Conservation (phyloP, 1,140 invertebrate genomes). For the Drosophila bocqueti region DNA sequence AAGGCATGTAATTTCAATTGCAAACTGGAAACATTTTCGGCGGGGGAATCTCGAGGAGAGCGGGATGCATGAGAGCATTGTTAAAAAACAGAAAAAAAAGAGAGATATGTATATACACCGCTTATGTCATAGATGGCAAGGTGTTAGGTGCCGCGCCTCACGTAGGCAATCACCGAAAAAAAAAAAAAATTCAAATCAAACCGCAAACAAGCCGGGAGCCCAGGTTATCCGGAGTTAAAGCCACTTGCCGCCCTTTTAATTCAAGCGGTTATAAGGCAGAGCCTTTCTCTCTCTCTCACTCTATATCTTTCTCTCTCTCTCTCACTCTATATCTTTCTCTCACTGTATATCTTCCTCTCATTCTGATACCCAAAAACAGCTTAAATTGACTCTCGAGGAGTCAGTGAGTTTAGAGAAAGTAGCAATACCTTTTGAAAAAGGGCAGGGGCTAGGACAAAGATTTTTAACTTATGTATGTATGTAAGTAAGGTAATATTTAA, state of each 20-base stretch:
- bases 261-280: conserved; percentile 3
- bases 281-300: conserved; percentile 5
- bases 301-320: neutral
- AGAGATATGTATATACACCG: conserved; percentile 8
- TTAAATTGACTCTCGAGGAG: conserved; percentile 10
- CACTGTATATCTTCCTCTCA: neutral
- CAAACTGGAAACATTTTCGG: conserved; percentile 41
- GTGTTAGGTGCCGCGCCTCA: conserved; percentile 59
- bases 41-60: conserved; percentile 4
- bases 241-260: conserved; percentile 43
- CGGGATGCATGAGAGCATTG: conserved; percentile 42
- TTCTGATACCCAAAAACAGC: conserved; percentile 3
- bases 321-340: conserved; percentile 5
- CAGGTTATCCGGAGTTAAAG: conserved; percentile 18
- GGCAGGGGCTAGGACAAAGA: neutral
- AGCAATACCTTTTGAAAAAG: neutral
- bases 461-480: neutral
- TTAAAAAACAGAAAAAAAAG: conserved; percentile 35
- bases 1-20: conserved; percentile 72
- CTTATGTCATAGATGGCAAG: conserved; percentile 67
- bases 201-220: conserved; percentile 20
- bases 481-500: neutral
- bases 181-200: conserved; percentile 33
- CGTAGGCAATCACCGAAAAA: conserved; percentile 49
- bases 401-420: conserved; percentile 12